Evolutionary conservation across 30 jellyfish, hydroid and myxozoan species (phyloP), one percentile per base, ranked within the genome.

Genomic region (Chrysaora quinquecirrha): DNA sequence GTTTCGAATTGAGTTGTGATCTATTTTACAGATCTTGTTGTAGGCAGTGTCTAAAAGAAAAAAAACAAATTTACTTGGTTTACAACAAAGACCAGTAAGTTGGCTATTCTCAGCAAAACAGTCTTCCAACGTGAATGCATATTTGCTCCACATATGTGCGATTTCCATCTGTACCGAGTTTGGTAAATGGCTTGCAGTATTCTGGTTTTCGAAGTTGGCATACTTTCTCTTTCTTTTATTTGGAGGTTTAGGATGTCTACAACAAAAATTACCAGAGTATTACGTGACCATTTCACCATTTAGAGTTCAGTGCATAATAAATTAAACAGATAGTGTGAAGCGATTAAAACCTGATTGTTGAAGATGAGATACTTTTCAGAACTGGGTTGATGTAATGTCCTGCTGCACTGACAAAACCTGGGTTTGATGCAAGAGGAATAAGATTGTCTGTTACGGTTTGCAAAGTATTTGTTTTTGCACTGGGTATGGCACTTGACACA

Each of bases 81-180:
- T 82, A 48, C 92, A 82, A 20, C 78, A 69, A 2, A 82, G 22
- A 20, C 85, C 69, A 52, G 48, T 46, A 49, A 68, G 54, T 7
- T 82, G 64, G n/a, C 56, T 82, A 4, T 19, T 52, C 25, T 52
- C 29, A 16, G 29, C 29, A 9, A 20, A 19, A 20, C 29, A 2
- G 12, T 52, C 29, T 71, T 69, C 85, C 34, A 82, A 19, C 32
- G 56, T 50, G 46, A 82, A 82, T 2, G 79, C 43, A 67, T 74
- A 85, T 54, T 85, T 75, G n/a, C 68, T 58, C 89, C 95, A 85
- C 14, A 85, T 76, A 34, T 85, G 95, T 20, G 95, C 95, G 19
- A 85, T 75, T 47, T 85, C 95, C 87, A 71, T 62, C 23, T 85
- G 95, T 74, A 85, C 31, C 64, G 95, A 84, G 38, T 73, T 78